Evolutionary conservation across 2,797 vertebrate species (phyloP).

Genomic region (Phrynocephalus guinanensis): DNA sequence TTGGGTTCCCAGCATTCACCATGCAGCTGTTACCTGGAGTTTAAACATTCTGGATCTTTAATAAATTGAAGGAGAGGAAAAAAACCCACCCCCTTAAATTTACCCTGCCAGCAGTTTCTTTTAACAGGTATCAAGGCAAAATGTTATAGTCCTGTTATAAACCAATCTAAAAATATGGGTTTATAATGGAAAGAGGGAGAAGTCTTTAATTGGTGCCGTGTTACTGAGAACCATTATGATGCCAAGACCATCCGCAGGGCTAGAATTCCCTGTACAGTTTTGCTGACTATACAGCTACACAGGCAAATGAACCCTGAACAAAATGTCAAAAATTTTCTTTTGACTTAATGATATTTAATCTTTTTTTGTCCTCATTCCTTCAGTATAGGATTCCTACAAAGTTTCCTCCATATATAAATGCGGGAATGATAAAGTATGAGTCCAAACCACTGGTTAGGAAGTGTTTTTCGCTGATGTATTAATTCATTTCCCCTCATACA

Average conservation of each 20-base stretch:
- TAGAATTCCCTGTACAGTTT: constrained; percentile 58
- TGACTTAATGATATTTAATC: constrained; percentile 51
- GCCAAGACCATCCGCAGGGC: constrained; percentile 53
- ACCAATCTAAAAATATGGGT: constrained; percentile 68
- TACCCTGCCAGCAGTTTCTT: constrained; percentile 37
- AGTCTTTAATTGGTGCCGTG: constrained; percentile 69
- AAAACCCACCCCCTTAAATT: constrained; percentile 50
- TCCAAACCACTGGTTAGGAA: constrained; percentile 59
- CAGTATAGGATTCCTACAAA: constrained; percentile 40
- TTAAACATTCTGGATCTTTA: constrained; percentile 54
- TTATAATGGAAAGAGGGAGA: constrained; percentile 71
- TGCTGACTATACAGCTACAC: constrained; percentile 74
- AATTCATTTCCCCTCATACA: constrained; percentile 74
- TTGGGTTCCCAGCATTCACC: constrained; percentile 26
- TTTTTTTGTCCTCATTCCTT: constrained; percentile 35
- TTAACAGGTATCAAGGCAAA: constrained; percentile 59
- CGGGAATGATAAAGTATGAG: constrained; percentile 70
- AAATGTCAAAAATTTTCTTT: constrained; percentile 51
- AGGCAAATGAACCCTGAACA: constrained; percentile 64
- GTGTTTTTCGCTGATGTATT: constrained; percentile 76
- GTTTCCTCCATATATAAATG: constrained; percentile 69
- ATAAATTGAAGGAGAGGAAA: constrained; percentile 30
- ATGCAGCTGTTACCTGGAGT: constrained; percentile 46
- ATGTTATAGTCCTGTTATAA: constrained; percentile 50
- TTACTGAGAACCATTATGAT: constrained; percentile 58